These are phyloP conservation scores for Luehdorfia chinensis DNA, from an alignment of 1,140 invertebrate genomes.

Conservation along the genomic window DNA sequence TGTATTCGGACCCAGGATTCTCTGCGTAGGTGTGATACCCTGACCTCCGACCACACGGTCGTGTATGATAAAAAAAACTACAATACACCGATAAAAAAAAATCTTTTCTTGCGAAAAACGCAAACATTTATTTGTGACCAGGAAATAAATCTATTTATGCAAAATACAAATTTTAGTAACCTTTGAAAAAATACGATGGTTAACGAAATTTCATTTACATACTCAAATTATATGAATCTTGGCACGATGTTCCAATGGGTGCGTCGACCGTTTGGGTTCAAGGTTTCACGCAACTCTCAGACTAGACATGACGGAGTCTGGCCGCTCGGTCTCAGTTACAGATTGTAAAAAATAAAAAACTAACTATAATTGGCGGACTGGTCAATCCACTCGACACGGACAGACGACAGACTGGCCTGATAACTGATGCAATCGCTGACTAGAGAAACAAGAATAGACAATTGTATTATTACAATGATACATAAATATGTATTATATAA, in stretches of 20 bases:
- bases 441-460: constrained; percentile 4
- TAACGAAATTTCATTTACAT: too few relatives aligned
- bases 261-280: constrained; percentile 28
- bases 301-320: constrained; percentile 12
- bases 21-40: too few relatives aligned
- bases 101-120: not conserved
- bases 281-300: constrained; percentile 19
- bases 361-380: not conserved
- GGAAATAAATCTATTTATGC: too few relatives aligned
- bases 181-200: too few relatives aligned
- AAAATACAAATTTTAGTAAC: too few relatives aligned
- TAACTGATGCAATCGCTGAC: constrained; percentile 1
- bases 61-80: too few relatives aligned
- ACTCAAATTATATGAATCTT: constrained; percentile 19
- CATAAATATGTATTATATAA: too few relatives aligned
- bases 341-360: constrained; percentile 10
- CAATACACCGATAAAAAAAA: not conserved
- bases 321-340: not conserved
- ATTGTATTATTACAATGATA: constrained; percentile 3
- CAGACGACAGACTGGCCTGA: too few relatives aligned
- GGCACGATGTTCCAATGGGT: constrained; percentile 25
- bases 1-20: too few relatives aligned
- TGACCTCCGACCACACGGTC: too few relatives aligned
- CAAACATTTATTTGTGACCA: too few relatives aligned
- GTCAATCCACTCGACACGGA: not conserved